phyloP scores from a whole-genome alignment of 2,113 vertebrate species.

The Crotalus helleri region DNA sequence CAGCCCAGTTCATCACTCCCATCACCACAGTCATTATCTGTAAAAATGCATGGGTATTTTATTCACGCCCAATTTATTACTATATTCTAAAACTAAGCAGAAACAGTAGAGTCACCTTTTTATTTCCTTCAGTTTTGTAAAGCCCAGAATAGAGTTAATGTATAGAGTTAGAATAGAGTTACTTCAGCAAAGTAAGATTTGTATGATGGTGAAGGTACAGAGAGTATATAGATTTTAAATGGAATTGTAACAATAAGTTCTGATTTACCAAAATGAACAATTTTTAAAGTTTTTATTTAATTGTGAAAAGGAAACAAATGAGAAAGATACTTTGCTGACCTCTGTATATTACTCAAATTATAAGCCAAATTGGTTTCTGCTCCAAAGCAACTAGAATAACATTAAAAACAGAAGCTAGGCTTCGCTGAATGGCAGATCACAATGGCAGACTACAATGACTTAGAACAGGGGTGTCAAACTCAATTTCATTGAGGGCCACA shows the following conservation, averaged over 20 bases:
- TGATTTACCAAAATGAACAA: background rate
- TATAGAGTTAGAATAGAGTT: background rate
- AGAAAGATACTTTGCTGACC: background rate
- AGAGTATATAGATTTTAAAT: background rate
- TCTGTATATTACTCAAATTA: background rate
- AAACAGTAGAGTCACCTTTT: background rate
- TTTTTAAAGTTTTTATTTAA: background rate
- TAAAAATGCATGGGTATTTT: background rate
- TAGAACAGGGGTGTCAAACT: too few species aligned
- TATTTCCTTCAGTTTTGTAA: background rate
- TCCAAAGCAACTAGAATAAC: background rate
- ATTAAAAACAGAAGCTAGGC: background rate
- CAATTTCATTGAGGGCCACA: too few species aligned
- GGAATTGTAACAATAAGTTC: background rate
- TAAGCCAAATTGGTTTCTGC: background rate
- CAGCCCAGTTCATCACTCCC: conserved; percentile 90
- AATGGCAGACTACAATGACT: background rate
- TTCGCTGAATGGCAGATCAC: background rate
- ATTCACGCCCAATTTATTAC: background rate
- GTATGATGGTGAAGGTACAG: background rate
- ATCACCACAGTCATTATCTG: conserved; percentile 95
- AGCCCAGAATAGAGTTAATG: background rate
- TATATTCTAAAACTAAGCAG: background rate
- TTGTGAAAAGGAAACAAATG: background rate
- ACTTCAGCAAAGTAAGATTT: background rate